A percentile compares a stretch with the other conserved stretches of the same genome.
Conservation (phyloP, 2,113 vertebrate species). For the Pavo muticus region DNA sequence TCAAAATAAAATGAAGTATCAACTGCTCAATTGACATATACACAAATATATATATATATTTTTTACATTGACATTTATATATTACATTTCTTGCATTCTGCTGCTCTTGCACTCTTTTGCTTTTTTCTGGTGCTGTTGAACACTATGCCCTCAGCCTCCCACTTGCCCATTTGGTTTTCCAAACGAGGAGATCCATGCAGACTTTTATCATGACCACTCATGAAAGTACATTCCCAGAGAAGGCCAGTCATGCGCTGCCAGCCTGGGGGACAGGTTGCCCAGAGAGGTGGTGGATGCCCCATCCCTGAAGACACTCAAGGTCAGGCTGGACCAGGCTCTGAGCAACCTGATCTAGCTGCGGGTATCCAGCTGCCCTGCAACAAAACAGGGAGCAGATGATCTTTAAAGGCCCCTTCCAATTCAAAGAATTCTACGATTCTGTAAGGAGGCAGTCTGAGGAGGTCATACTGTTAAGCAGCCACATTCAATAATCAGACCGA, state of each 20-base stretch:
- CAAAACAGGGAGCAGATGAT: too few species aligned
- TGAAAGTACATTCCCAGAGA: neutral
- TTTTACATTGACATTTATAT: too few species aligned
- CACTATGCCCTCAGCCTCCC: neutral
- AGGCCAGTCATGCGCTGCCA: neutral
- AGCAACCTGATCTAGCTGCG: too few species aligned
- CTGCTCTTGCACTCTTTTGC: neutral
- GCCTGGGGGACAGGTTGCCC: neutral
- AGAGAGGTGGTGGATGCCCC: too few species aligned
- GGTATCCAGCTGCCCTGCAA: too few species aligned
- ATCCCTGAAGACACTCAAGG: too few species aligned
- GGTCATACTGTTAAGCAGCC: neutral
- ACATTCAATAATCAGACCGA: neutral
- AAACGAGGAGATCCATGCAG: neutral
- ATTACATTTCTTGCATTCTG: neutral
- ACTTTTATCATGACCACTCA: neutral
- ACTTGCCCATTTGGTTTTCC: accelerated
- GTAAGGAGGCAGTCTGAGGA: neutral
- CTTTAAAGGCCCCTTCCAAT: too few species aligned
- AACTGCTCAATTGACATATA: neutral
- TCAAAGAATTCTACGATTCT: too few species aligned
- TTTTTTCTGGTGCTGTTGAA: neutral
- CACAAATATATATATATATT: too few species aligned
- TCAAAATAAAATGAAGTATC: accelerated
- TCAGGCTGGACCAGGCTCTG: too few species aligned